Percentiles rank a stretch among this genome's conserved stretches.
phyloP scores from a whole-genome alignment of 2,888 invertebrate species.

The Volucella inflata region DNA sequence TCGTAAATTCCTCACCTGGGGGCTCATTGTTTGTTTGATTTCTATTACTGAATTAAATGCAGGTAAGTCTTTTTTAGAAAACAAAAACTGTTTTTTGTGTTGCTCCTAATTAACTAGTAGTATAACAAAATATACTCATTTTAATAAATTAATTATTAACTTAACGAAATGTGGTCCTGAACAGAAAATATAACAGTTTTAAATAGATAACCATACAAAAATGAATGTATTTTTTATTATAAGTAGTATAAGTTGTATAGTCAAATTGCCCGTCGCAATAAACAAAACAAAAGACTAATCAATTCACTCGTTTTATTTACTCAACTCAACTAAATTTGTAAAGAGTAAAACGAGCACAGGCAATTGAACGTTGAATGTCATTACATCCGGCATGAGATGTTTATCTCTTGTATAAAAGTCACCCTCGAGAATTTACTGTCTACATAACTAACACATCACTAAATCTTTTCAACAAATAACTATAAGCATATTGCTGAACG shows the following conservation, averaged over 20 bases:
- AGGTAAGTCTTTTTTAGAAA: conserved; percentile 49
- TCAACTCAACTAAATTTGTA: neutral
- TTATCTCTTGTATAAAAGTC: conserved; percentile 31
- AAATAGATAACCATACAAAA: no score
- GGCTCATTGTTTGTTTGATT: conserved; percentile 53
- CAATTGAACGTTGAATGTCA: conserved; percentile 42
- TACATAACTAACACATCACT: neutral
- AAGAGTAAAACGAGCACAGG: conserved; percentile 21
- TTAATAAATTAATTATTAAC: no score
- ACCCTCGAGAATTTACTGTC: conserved; percentile 35
- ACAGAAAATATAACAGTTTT: no score
- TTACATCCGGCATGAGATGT: conserved; percentile 59
- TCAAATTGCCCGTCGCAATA: no score
- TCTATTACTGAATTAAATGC: conserved; percentile 52
- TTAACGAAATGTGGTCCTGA: no score
- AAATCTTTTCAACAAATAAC: neutral
- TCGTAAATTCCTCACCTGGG: conserved; percentile 25
- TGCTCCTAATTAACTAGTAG: no score
- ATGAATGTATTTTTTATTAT: no score
- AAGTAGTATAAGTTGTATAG: no score
- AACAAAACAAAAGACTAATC: no score
- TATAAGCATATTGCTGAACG: neutral
- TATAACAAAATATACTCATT: no score
- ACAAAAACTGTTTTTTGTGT: no score
- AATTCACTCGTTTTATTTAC: no score